Percentiles rank a stretch among this genome's conserved stretches.
These are phyloP conservation scores for Gambusia affinis DNA, from an alignment of 2,113 vertebrate genomes.

Conservation along the genomic window DNA sequence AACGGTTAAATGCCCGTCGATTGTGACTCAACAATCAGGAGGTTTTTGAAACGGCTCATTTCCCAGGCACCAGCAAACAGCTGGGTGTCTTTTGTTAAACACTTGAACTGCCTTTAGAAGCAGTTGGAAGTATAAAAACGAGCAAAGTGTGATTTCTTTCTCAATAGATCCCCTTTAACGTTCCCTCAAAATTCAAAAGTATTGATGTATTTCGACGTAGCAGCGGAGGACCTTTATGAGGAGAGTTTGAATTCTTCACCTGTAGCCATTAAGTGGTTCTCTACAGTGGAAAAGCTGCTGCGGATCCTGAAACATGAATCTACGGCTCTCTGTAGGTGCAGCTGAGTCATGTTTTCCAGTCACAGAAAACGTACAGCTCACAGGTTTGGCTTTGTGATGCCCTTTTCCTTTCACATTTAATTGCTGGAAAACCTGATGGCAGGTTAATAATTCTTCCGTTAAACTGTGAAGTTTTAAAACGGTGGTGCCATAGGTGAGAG, in stretches of 20 bases:
- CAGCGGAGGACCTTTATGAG: background rate
- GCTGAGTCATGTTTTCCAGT: conserved; percentile 66
- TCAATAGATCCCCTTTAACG: background rate
- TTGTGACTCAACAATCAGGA: too few relatives aligned
- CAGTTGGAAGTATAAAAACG: too few relatives aligned
- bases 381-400: conserved; percentile 32
- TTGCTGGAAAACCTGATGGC: conserved; percentile 65
- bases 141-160: too few relatives aligned
- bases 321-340: conserved; percentile 34
- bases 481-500: conserved; percentile 16
- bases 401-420: conserved; percentile 47
- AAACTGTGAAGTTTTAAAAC: conserved; percentile 34
- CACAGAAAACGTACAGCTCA: conserved; percentile 40
- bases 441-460: conserved; percentile 41
- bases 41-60: too few relatives aligned
- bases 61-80: too few relatives aligned
- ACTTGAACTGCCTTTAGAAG: too few relatives aligned
- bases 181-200: background rate
- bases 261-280: background rate
- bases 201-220: background rate
- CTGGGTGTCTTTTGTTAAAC: too few relatives aligned
- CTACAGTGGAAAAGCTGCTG: background rate
- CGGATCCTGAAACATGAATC: background rate
- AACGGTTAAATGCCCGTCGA: too few relatives aligned
- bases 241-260: background rate